Conservation (phyloP, 2,113 vertebrate species). For the Leucoraja erinaceus region DNA sequence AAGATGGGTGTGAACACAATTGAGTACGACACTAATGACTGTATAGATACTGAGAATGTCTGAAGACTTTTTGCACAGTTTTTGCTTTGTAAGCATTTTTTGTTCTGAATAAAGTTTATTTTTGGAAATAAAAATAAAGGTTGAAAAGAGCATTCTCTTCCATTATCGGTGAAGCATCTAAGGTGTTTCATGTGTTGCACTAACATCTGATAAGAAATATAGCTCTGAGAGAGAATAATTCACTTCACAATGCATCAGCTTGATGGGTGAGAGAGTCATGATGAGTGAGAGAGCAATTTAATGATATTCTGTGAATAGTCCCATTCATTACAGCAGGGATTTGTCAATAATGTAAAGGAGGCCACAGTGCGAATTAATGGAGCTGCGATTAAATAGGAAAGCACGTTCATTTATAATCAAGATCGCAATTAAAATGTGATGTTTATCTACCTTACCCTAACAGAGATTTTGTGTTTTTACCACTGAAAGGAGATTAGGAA, state of each 20-base stretch:
- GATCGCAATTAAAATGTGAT: background rate
- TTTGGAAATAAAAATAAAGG: no score
- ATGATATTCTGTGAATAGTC: background rate
- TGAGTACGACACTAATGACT: no score
- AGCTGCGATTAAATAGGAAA: slow-evolving; percentile 8
- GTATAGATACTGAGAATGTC: no score
- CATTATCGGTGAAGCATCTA: background rate
- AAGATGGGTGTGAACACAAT: no score
- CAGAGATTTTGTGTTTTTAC: background rate
- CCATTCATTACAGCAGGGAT: background rate
- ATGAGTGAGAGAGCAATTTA: background rate
- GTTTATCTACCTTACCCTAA: background rate
- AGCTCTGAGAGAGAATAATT: background rate
- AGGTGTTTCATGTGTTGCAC: background rate
- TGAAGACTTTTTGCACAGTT: no score
- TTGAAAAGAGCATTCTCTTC: background rate
- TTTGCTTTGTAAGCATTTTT: no score
- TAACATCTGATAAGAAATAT: background rate
- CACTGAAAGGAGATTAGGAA: background rate
- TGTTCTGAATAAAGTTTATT: no score
- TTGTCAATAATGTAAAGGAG: background rate
- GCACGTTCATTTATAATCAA: background rate
- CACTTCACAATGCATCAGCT: background rate
- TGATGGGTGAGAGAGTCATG: background rate
- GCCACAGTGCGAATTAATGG: background rate